Evolutionary conservation across 2,113 vertebrate species (phyloP).

Genomic region (Carassius auratus): DNA sequence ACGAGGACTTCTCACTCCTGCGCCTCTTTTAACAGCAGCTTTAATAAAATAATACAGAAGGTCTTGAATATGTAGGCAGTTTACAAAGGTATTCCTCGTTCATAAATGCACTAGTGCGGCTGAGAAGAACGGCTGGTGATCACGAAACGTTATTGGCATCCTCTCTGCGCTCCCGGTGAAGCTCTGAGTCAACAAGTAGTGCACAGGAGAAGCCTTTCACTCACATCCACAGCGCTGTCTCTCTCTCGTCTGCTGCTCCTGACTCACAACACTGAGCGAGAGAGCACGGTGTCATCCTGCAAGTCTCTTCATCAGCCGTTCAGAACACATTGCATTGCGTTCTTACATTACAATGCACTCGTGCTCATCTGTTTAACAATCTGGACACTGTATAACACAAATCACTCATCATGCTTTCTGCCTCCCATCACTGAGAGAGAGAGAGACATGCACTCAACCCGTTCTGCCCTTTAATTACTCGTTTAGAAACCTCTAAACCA

Average conservation of each 20-base stretch:
- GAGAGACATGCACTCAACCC: too few relatives aligned
- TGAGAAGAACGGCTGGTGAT: background rate
- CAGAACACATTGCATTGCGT: background rate
- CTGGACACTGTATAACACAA: too few relatives aligned
- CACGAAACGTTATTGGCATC: background rate
- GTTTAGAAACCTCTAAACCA: background rate
- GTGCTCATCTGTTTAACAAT: too few relatives aligned
- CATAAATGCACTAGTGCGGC: background rate
- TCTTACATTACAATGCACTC: too few relatives aligned
- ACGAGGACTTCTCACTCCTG: background rate
- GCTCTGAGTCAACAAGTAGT: slow-evolving; percentile 28
- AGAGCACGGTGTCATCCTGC: background rate
- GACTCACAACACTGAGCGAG: background rate
- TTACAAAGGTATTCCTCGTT: background rate
- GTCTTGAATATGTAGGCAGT: background rate
- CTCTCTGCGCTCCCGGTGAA: background rate
- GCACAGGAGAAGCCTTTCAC: slow-evolving; percentile 8
- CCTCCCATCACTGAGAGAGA: too few relatives aligned
- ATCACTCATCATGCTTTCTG: too few relatives aligned
- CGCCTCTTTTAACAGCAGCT: background rate
- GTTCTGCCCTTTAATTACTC: background rate
- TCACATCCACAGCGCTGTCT: background rate
- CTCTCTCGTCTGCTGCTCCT: background rate
- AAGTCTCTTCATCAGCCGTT: background rate
- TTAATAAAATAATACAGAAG: background rate